Evolutionary conservation across 2,888 invertebrate species (phyloP).

Genomic region (Xestobium rufovillosum): DNA sequence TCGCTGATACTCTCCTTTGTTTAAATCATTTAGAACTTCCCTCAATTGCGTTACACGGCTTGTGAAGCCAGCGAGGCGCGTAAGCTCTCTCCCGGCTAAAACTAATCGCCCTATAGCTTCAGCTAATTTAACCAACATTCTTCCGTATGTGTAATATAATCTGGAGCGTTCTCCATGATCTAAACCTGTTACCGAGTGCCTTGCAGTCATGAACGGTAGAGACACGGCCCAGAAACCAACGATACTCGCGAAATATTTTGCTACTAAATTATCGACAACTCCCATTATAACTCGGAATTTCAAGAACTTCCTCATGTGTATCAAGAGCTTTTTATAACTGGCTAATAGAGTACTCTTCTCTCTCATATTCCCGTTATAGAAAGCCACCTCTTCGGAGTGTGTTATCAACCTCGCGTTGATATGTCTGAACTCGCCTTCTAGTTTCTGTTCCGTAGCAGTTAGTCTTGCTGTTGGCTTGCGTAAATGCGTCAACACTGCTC

Average conservation of each 20-base stretch:
- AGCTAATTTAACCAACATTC: conserved; percentile 93
- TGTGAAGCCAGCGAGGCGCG: conserved; percentile 89
- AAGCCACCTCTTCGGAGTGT: conserved; percentile 91
- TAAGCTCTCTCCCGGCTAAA: conserved; percentile 90
- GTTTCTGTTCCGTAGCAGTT: conserved; percentile 89
- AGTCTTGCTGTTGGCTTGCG: conserved; percentile 79
- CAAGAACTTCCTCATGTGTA: conserved; percentile 78
- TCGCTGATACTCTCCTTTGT: conserved; percentile 62
- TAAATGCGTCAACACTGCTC: conserved; percentile 76
- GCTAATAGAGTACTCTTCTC: conserved; percentile 83
- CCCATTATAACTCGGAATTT: conserved; percentile 90
- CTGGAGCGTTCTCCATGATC: conserved; percentile 70
- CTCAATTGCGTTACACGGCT: conserved; percentile 85
- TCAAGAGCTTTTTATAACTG: conserved; percentile 81
- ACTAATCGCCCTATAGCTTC: conserved; percentile 95
- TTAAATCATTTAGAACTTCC: conserved; percentile 74
- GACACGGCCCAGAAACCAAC: conserved; percentile 95
- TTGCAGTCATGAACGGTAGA: conserved; percentile 78
- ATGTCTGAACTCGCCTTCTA: conserved; percentile 98
- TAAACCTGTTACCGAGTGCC: conserved; percentile 55
- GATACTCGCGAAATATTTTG: conserved; percentile 93
- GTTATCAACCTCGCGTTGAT: conserved; percentile 94
- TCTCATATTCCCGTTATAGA: conserved; percentile 74
- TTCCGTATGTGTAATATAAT: conserved; percentile 89
- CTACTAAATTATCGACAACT: conserved; percentile 90